These are phyloP conservation scores for Criorhina ranunculi DNA, from an alignment of 2,888 invertebrate genomes.

Conservation along the genomic window DNA sequence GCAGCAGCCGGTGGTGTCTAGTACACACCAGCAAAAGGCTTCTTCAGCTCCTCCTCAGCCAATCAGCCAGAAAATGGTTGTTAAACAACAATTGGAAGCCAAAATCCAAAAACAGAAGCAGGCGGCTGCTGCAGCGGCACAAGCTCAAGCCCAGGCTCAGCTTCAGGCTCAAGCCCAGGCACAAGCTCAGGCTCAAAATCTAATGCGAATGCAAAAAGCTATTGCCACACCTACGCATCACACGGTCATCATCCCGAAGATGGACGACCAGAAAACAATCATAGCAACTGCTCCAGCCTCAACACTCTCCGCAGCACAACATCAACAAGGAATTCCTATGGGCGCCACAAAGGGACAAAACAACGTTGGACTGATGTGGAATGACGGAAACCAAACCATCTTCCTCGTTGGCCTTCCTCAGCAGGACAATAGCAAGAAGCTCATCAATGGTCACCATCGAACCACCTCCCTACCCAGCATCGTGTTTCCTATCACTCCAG, in stretches of 20 bases:
- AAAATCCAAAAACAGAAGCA: constrained; percentile 87
- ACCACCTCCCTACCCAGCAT: constrained; percentile 87
- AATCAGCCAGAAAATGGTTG: constrained; percentile 85
- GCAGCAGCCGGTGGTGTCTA: constrained; percentile 65
- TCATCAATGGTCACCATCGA: constrained; percentile 85
- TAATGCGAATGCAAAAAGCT: constrained; percentile 68
- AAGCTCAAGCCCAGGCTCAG: constrained; percentile 85
- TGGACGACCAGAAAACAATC: constrained; percentile 77
- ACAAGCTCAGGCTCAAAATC: constrained; percentile 78
- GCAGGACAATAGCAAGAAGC: constrained; percentile 83
- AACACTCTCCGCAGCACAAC: constrained; percentile 62
- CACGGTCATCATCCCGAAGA: constrained; percentile 80
- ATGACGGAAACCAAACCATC: constrained; percentile 87
- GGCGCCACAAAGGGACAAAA: constrained; percentile 84
- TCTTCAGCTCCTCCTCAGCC: constrained; percentile 78
- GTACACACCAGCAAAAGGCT: constrained; percentile 57
- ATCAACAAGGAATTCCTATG: constrained; percentile 76
- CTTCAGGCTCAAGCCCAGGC: constrained; percentile 83
- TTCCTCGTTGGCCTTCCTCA: constrained; percentile 86
- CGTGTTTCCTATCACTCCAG: constrained; percentile 83
- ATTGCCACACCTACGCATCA: constrained; percentile 61
- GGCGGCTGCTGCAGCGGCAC: constrained; percentile 82
- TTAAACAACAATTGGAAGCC: constrained; percentile 89
- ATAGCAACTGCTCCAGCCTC: constrained; percentile 70
- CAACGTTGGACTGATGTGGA: constrained; percentile 87